Evolutionary conservation across 2,888 invertebrate genomes (phyloP), one percentile per base, ranked within the genome.

Genomic region (Rhagium mordax): DNA sequence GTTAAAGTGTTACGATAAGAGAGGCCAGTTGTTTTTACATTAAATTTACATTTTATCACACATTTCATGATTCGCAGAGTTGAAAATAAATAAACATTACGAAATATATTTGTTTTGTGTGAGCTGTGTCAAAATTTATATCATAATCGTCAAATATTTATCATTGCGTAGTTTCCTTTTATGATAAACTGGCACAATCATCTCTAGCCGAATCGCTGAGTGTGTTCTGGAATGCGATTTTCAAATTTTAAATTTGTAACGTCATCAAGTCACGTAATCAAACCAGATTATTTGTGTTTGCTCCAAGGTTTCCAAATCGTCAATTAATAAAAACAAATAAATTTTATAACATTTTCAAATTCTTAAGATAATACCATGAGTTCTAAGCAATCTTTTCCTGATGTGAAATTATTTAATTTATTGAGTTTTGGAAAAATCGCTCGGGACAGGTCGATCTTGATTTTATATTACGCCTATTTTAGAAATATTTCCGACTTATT

Each of bases 121-220:
- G n/a, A 41, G n/a, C 41, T 41, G 41, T 41, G 41, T 41, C 41
- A 41, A 41, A 41, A 41, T n/a, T n/a, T 41, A 41, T n/a, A n/a
- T 41, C 13, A 13, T n/a, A 41, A 41, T 41, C n/a, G 41, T 24
- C 13, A 51, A 51, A 7, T 55, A 55, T 55, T 55, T 55, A 55
- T 55, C 55, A 55, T n/a, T 55, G 55, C 55, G 55, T 55, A 55
- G 21, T 55, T 55, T 55, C 55, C 55, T 21, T 24, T 55, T 24
- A 21, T n/a, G 55, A 55, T 18, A 20, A 51, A 55, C 1, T 51
- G 51, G 20, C 7, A 15, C 27, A 55, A 55, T 21, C 24, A 21
- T 24, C 55, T 51, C 13, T 51, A 51, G 20, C 18, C 20, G 5
- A 24, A 24, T 1, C 20, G 55, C 20, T 55, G n/a, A 24, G 27